phyloP scores from a whole-genome alignment of 2,888 invertebrate species.

The Eulithis testata region DNA sequence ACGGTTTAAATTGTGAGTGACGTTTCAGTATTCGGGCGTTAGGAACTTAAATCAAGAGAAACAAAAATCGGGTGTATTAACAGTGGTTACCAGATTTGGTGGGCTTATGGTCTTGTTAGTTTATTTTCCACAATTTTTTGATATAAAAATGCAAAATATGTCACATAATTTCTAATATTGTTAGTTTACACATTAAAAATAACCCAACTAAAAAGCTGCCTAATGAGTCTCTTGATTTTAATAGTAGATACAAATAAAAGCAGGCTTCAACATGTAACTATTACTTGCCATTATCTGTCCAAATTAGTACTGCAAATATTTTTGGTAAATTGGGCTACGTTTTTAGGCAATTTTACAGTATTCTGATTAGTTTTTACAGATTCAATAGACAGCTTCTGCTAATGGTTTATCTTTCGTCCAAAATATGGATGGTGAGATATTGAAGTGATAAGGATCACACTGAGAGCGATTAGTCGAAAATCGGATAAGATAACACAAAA shows the following conservation, averaged over 20 bases:
- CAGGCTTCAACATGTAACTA: no score
- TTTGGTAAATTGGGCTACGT: neutral
- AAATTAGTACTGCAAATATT: no score
- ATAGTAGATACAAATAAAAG: neutral
- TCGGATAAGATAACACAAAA: neutral
- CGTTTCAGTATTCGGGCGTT: neutral
- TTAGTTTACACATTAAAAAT: slow-evolving; percentile 5
- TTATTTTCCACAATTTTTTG: slow-evolving; percentile 18
- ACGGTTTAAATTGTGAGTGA: neutral
- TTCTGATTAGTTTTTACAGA: no score
- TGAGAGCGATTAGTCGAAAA: slow-evolving; percentile 28
- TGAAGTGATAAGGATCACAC: slow-evolving; percentile 20
- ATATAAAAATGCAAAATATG: slow-evolving; percentile 34
- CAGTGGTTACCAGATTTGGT: slow-evolving; percentile 24
- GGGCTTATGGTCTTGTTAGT: slow-evolving; percentile 23
- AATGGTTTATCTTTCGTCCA: slow-evolving; percentile 4
- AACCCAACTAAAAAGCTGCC: slow-evolving; percentile 20
- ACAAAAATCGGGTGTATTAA: slow-evolving; percentile 28
- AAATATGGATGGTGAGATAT: slow-evolving; percentile 1
- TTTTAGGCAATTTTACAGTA: neutral
- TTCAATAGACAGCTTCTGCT: slow-evolving; percentile 14
- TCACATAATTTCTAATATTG: slow-evolving; percentile 21
- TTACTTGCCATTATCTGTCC: no score
- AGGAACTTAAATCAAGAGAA: neutral
- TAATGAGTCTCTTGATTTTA: slow-evolving; percentile 3